Evolutionary conservation across 35 echinoderm and acorn worm genomes (phyloP), one percentile per base, ranked within the genome.

Genomic region (Chiridota heheva): DNA sequence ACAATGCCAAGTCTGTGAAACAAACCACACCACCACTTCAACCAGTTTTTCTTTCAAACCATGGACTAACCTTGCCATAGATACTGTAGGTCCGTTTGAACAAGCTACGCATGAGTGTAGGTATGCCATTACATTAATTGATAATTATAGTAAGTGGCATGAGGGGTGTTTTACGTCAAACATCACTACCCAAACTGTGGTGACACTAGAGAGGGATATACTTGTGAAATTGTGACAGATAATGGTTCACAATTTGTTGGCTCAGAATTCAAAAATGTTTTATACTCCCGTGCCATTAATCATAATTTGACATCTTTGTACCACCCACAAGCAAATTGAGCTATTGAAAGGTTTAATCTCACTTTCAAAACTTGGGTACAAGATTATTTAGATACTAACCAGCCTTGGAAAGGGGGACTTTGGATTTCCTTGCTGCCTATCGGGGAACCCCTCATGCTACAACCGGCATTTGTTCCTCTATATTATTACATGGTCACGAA

Each of bases 111-210:
- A 7, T 36, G 57, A 57, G 30, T 73, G 42, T 29, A 86, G 72
- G 39, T 86, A 65, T 76, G 62, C 34, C 20, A 81, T 88, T 31
- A 81, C 76, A 69, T 28, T 86, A n/a, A 48, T 86, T 44, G 84
- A 86, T 66, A 77, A 76, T 76, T 44, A 86, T n/a, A n/a, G n/a
- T 27, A 86, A 86, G 76, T 62, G 80, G 63, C 65, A 56, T 0
- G 86, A 89, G 49, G 40, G 60, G 22, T 36, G 41, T 51, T 81
- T 88, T 63, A 60, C 51, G 8, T 40, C 77, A 0, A 42, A 83
- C n/a, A 63, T 89, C 16, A 89, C 45, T n/a, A 82, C 78, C 53
- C 25, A 43, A 37, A 49, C 29, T 4, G 80, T 20, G 29, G 73
- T 48, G 29, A 31, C 83, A 55, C 81, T 88, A 4, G 74, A 56